Base-by-base conservation (phyloP, 2,113 vertebrate species). In the Corythoichthys haematopterus region DNA sequence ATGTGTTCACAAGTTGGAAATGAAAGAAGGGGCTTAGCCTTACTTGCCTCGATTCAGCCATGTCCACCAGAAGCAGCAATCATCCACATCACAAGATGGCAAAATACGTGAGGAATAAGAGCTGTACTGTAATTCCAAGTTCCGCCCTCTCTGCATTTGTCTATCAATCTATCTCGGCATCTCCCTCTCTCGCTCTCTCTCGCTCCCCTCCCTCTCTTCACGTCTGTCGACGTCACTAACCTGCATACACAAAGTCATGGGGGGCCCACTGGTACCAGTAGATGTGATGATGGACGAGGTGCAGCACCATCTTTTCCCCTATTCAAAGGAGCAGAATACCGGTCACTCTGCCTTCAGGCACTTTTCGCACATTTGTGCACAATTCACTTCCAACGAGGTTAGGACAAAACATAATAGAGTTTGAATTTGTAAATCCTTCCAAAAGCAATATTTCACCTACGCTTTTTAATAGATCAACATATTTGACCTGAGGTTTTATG, bases 141-240 rank as follows among this genome's bases (percentile, higher is more conserved):
- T 84, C 85, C 87, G 91, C 88, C 89, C 81, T 87, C 76, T 71
- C 85, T 83, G 85, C 81, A 81, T 89, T 81, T 91, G 88, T 88
- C 80, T 70, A 86, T 86, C 85, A 87, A 86, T 91, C 88, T 85
- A 89, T 89, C 85, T 85, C 69, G 74, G 77, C 75, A 84, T 84
- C 70, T 80, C 84, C 71, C 81, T 70, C 66, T 75, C 68, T 55
- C 66, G 53, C 64, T 47, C 71, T 36, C 71, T 48, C 69, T 57
- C 56, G 66, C 50, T 63, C 69, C 82, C 40, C 67, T 33, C 75
- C 36, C 62, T 78, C 69, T 70, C 70, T 66, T 72, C 69, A 69
- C 71, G 45, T 71, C 75, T 85, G 74, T 77, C 77, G 88, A 86
- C 88, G 85, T 91, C 92, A 77, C 89, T 75, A 78, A 86, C 89